Conservation (phyloP, 2,797 vertebrate genomes). For the Danio aesculapii region DNA sequence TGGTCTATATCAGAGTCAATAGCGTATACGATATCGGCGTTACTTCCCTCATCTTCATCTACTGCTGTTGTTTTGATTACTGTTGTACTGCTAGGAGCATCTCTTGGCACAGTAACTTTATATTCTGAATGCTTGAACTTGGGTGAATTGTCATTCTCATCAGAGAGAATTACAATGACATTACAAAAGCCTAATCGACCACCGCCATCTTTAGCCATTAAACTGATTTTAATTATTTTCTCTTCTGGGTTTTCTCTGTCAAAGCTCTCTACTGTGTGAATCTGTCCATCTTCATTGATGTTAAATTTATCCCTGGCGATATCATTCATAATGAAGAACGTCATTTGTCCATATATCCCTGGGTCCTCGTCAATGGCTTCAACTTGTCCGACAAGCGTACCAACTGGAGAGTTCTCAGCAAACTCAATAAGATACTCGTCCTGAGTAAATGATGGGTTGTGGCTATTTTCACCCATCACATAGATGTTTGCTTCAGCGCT, state of each 20-base stretch:
- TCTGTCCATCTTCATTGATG: slow-evolving; percentile 78
- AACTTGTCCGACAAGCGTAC: slow-evolving; percentile 80
- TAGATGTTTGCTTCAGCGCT: slow-evolving; percentile 77
- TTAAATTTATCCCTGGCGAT: slow-evolving; percentile 85
- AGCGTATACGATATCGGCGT: slow-evolving; percentile 82
- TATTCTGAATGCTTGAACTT: slow-evolving; percentile 84
- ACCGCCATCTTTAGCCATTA: slow-evolving; percentile 87
- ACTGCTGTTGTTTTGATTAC: slow-evolving; percentile 82
- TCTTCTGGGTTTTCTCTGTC: slow-evolving; percentile 83
- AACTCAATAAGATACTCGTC: slow-evolving; percentile 84
- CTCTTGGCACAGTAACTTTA: slow-evolving; percentile 79
- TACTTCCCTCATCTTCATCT: slow-evolving; percentile 87
- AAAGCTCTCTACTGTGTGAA: slow-evolving; percentile 82
- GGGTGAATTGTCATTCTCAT: slow-evolving; percentile 86
- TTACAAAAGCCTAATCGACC: slow-evolving; percentile 86
- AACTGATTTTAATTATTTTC: slow-evolving; percentile 80
- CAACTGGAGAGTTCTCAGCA: slow-evolving; percentile 80
- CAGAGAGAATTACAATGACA: slow-evolving; percentile 84
- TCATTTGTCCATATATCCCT: slow-evolving; percentile 76
- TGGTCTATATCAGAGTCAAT: slow-evolving; percentile 82
- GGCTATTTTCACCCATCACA: slow-evolving; percentile 80
- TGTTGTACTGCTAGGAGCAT: slow-evolving; percentile 76
- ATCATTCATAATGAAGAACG: slow-evolving; percentile 85
- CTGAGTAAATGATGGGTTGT: slow-evolving; percentile 82
- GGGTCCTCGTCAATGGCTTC: slow-evolving; percentile 81